A percentile compares a stretch with the other conserved stretches of the same genome.
phyloP scores from a whole-genome alignment of 2,888 invertebrate species.

The Sialis lutaria region DNA sequence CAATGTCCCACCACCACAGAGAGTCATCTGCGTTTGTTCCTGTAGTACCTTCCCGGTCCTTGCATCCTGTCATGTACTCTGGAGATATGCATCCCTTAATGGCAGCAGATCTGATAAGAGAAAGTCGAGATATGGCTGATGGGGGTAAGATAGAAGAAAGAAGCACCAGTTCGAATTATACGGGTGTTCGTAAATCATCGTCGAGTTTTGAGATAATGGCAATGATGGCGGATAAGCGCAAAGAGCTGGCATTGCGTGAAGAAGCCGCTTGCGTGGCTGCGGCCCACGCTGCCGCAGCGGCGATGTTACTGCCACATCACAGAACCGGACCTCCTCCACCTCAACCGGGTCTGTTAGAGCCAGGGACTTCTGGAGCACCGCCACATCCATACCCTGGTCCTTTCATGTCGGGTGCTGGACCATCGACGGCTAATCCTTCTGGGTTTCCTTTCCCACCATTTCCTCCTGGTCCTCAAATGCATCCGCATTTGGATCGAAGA shows the following conservation, averaged over 20 bases:
- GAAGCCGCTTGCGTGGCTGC: slow-evolving; percentile 37
- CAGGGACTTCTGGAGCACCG: slow-evolving; percentile 23
- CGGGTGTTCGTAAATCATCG: slow-evolving; percentile 14
- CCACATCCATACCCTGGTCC: slow-evolving; percentile 29
- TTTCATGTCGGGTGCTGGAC: slow-evolving; percentile 45
- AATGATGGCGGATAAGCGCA: slow-evolving; percentile 79
- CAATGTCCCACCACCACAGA: slow-evolving; percentile 37
- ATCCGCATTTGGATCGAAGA: slow-evolving; percentile 61
- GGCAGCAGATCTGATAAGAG: slow-evolving; percentile 37
- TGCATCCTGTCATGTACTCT: slow-evolving; percentile 54
- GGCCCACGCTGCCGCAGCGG: slow-evolving; percentile 27
- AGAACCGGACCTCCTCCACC: slow-evolving; percentile 34
- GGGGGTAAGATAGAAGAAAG: slow-evolving; percentile 5
- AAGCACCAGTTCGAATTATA: slow-evolving; percentile 5
- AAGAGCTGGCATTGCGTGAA: slow-evolving; percentile 59
- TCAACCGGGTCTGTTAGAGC: slow-evolving; percentile 44
- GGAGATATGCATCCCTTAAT: slow-evolving; percentile 54
- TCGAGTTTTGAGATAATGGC: slow-evolving; percentile 69
- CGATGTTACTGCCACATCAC: slow-evolving; percentile 45
- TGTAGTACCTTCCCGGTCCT: slow-evolving; percentile 61
- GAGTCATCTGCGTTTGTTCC: slow-evolving; percentile 78
- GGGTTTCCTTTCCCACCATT: slow-evolving; percentile 54
- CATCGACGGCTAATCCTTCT: slow-evolving; percentile 37
- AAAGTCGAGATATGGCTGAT: slow-evolving; percentile 21
- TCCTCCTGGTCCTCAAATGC: slow-evolving; percentile 57